A percentile compares a stretch with the other conserved stretches of the same genome.
phyloP scores from a whole-genome alignment of 2,113 vertebrate species.

The Dromas ardeola region DNA sequence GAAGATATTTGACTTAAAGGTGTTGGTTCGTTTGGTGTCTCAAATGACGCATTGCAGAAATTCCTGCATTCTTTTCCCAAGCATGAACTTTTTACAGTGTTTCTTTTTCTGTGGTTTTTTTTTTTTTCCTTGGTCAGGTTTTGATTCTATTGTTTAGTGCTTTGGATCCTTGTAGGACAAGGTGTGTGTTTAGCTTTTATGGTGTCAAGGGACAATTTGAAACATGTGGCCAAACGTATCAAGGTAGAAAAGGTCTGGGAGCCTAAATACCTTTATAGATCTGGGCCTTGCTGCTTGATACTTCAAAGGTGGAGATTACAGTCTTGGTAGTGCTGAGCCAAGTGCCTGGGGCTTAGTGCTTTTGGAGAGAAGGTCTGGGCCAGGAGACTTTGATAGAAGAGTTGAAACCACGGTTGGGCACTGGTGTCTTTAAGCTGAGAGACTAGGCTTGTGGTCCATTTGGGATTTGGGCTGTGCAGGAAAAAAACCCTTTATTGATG shows the following conservation, averaged over 20 bases:
- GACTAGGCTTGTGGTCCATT: not conserved
- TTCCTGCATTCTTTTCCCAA: not conserved
- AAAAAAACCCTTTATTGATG: rapidly evolving
- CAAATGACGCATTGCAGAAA: not conserved
- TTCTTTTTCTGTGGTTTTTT: not conserved
- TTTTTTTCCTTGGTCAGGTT: not conserved
- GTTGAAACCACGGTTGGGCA: not conserved
- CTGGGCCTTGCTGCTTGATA: not conserved
- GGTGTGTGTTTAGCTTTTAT: not conserved
- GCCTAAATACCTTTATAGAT: not conserved
- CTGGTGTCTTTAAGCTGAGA: not conserved
- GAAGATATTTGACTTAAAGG: not conserved
- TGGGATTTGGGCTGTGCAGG: not conserved
- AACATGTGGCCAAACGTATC: not conserved
- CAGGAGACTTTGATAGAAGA: not conserved
- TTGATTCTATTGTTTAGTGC: not conserved
- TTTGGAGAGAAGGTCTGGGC: not conserved
- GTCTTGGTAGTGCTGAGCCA: not conserved
- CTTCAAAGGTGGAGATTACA: not conserved
- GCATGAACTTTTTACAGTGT: not conserved
- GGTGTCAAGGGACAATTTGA: not conserved
- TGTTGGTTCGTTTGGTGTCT: not conserved
- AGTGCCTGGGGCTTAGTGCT: not conserved
- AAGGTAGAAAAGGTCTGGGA: not conserved
- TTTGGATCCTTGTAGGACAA: not conserved